Conservation (phyloP, 2,888 invertebrate species). For the Melanostoma mellinum region DNA sequence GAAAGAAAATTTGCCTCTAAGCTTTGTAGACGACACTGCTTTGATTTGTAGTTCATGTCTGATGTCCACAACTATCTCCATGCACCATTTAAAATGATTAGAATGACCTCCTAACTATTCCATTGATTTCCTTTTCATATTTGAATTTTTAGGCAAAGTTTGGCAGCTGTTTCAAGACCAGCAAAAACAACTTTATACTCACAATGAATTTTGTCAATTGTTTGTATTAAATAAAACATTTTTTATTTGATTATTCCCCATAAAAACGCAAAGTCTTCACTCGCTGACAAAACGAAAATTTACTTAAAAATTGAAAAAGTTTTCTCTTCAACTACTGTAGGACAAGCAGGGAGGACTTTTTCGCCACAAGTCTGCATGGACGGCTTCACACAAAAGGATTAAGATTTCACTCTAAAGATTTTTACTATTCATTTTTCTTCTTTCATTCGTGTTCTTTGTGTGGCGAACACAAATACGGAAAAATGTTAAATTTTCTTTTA, state of each 20-base stretch:
- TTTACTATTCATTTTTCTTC: slow-evolving; percentile 52
- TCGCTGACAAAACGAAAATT: slow-evolving; percentile 50
- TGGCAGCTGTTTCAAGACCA: too few relatives aligned
- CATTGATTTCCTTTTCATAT: too few relatives aligned
- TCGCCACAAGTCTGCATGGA: slow-evolving; percentile 59
- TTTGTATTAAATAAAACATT: too few relatives aligned
- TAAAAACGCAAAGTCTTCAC: slow-evolving; percentile 67
- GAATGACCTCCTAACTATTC: too few relatives aligned
- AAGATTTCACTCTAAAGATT: slow-evolving; percentile 48
- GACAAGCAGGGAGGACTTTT: slow-evolving; percentile 17
- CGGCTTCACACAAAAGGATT: slow-evolving; percentile 66
- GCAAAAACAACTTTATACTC: too few relatives aligned
- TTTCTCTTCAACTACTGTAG: slow-evolving; percentile 28
- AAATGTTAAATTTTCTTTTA: slow-evolving; percentile 62
- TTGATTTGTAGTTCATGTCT: too few relatives aligned
- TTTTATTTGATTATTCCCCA: neutral
- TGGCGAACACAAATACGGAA: slow-evolving; percentile 46
- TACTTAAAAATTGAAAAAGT: slow-evolving; percentile 49
- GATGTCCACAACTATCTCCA: too few relatives aligned
- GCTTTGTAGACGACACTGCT: too few relatives aligned
- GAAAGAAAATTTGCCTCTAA: too few relatives aligned
- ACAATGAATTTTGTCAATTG: too few relatives aligned
- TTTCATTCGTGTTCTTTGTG: slow-evolving; percentile 32
- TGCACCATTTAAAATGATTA: too few relatives aligned
- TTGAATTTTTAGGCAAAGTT: too few relatives aligned